Percentiles rank a stretch among this genome's conserved stretches.
phyloP scores from a whole-genome alignment of 2,113 vertebrate species.

The Suncus etruscus region DNA sequence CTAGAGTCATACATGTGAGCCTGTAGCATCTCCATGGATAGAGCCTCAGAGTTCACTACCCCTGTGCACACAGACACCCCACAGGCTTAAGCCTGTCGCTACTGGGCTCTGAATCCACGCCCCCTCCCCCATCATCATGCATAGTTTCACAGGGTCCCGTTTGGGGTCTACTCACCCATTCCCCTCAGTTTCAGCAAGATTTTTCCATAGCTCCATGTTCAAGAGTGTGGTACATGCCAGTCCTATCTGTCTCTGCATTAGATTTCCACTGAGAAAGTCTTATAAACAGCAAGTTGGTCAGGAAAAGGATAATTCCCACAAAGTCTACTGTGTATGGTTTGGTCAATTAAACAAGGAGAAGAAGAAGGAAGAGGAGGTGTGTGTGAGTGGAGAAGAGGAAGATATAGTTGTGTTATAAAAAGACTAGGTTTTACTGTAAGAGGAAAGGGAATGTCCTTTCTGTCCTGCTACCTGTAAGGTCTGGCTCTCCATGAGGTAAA shows the following conservation, averaged over 20 bases:
- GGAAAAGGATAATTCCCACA: neutral
- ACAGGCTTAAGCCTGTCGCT: slow-evolving; percentile 57
- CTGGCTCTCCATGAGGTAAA: no score
- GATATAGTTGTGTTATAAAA: neutral
- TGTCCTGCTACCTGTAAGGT: no score
- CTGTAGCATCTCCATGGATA: neutral
- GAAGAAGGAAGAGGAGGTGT: neutral
- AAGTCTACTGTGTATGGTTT: neutral
- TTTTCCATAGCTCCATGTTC: no score
- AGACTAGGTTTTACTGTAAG: neutral
- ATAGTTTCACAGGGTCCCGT: neutral
- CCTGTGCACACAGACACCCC: neutral
- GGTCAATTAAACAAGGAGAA: neutral
- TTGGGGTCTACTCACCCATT: neutral
- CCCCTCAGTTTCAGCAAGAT: no score
- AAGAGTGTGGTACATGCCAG: neutral
- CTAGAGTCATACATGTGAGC: slow-evolving; percentile 55
- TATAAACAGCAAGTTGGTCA: neutral
- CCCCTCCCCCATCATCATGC: slow-evolving; percentile 21
- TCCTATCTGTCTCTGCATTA: neutral
- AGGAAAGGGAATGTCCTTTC: neutral
- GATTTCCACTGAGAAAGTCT: neutral
- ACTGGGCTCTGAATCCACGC: slow-evolving; percentile 61
- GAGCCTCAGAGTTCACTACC: slow-evolving; percentile 32
- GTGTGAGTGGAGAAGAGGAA: neutral